These are phyloP conservation scores for Anguilla anguilla DNA, from an alignment of 2,797 vertebrate species.

Conservation along the genomic window DNA sequence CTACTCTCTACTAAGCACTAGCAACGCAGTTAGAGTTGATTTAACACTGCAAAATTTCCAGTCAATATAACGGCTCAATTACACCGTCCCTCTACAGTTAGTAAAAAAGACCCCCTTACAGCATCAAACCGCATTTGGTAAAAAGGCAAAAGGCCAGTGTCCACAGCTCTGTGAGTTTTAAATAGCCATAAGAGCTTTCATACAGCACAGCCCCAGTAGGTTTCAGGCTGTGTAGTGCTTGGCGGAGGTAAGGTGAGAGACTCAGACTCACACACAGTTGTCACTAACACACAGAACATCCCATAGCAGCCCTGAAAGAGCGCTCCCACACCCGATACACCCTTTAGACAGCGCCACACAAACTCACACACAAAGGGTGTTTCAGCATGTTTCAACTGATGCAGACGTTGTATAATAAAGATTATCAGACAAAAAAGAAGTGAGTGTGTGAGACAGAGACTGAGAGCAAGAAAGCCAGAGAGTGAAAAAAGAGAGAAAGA, in stretches of 20 bases:
- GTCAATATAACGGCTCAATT: too few relatives aligned
- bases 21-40: too few relatives aligned
- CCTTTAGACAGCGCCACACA: neutral
- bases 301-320: neutral
- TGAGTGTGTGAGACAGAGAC: neutral
- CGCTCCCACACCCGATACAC: neutral
- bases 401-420: neutral
- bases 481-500: neutral
- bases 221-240: neutral
- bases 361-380: neutral
- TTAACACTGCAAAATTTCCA: too few relatives aligned
- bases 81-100: too few relatives aligned
- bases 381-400: neutral
- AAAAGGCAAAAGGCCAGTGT: too few relatives aligned
- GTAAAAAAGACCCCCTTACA: too few relatives aligned
- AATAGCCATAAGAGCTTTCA: neutral
- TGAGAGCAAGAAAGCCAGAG: constrained; percentile 1
- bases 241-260: neutral
- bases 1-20: too few relatives aligned
- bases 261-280: neutral
- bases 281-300: neutral
- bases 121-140: too few relatives aligned
- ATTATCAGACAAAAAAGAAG: neutral
- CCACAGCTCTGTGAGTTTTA: neutral
- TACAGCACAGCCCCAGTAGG: neutral